A percentile compares a stretch with the other conserved stretches of the same genome.
phyloP scores from a whole-genome alignment of 2,888 invertebrate genomes.

The Cantharis flavilabris region DNA sequence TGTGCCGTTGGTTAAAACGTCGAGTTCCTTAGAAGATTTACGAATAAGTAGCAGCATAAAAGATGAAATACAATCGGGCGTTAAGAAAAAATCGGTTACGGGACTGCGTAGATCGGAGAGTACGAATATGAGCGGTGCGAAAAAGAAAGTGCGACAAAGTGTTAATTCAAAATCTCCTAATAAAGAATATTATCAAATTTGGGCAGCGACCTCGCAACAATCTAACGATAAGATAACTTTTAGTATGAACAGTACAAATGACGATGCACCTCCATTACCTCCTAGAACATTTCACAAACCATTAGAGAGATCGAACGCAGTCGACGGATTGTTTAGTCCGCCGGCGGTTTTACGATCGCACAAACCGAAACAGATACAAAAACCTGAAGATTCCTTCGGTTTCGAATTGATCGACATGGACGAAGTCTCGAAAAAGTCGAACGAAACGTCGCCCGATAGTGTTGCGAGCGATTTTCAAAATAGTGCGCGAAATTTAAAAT shows the following conservation, averaged over 20 bases:
- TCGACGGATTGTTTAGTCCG: conserved; percentile 56
- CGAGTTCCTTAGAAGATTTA: conserved; percentile 50
- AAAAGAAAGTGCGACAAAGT: conserved; percentile 66
- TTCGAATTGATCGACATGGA: conserved; percentile 86
- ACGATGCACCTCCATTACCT: conserved; percentile 70
- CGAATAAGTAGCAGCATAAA: conserved; percentile 38
- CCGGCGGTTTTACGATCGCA: conserved; percentile 71
- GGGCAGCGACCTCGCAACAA: conserved; percentile 62
- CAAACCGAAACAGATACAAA: conserved; percentile 68
- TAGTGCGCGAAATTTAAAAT: conserved; percentile 31
- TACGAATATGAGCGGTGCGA: conserved; percentile 65
- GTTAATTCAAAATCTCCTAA: conserved; percentile 60
- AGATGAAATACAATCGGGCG: conserved; percentile 43
- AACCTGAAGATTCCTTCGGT: conserved; percentile 77
- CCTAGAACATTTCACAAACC: conserved; percentile 76
- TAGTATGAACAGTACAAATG: conserved; percentile 33
- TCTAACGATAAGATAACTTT: conserved; percentile 39
- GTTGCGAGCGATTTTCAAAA: conserved; percentile 20
- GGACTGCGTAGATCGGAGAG: conserved; percentile 50
- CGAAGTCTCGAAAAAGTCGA: conserved; percentile 56
- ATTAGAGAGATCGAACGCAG: conserved; percentile 63
- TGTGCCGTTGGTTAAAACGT: conserved; percentile 41
- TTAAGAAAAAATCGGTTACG: conserved; percentile 51
- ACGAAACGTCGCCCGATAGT: neutral
- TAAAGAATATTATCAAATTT: conserved; percentile 71